These are phyloP conservation scores for Salminus brasiliensis DNA, from an alignment of 2,113 vertebrate species.

Conservation along the genomic window DNA sequence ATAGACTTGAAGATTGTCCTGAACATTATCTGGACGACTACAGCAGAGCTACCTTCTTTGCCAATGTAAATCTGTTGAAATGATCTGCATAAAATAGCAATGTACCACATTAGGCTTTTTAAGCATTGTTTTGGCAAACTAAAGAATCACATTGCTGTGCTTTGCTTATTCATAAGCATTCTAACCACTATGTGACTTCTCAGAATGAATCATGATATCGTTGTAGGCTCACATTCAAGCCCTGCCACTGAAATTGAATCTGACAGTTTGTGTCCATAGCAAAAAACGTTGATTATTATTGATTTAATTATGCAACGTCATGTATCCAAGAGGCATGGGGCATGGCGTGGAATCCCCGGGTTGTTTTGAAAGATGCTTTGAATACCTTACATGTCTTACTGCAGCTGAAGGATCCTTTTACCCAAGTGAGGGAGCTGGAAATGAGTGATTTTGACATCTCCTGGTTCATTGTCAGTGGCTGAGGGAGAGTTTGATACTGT, in stretches of 20 bases:
- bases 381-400: background rate
- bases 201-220: background rate
- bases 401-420: background rate
- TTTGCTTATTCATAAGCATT: background rate
- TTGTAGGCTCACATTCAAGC: background rate
- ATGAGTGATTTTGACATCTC: background rate
- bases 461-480: background rate
- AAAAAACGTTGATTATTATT: background rate
- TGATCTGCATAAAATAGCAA: too few relatives aligned
- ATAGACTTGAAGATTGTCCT: too few relatives aligned
- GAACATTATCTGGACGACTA: too few relatives aligned
- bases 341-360: background rate
- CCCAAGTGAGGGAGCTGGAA: background rate
- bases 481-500: slow-evolving; percentile 8
- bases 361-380: background rate
- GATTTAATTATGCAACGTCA: background rate
- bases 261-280: background rate
- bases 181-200: background rate
- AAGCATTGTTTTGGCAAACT: too few relatives aligned
- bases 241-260: background rate
- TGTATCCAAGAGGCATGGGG: background rate
- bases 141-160: too few relatives aligned
- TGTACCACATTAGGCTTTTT: too few relatives aligned
- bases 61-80: too few relatives aligned
- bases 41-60: too few relatives aligned